Percentiles rank a stretch among this genome's conserved stretches.
Evolutionary conservation across 1,140 invertebrate species (phyloP).

Genomic region (Dendroctonus ponderosae): DNA sequence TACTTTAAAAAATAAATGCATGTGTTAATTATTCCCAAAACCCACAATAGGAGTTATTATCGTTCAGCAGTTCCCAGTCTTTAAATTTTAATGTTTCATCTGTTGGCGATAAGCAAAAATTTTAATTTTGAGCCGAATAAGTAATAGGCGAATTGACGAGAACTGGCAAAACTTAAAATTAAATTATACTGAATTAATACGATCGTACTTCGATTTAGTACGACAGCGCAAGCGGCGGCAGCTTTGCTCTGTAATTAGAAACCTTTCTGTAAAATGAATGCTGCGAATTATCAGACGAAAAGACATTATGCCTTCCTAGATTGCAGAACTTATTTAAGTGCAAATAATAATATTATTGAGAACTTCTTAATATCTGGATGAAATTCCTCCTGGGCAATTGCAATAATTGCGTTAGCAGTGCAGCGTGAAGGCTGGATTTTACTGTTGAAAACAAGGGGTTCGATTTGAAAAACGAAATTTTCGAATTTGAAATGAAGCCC

Average conservation of each 20-base stretch:
- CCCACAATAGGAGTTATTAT: too few relatives aligned
- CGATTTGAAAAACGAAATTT: constrained; percentile 7
- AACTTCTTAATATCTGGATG: constrained; percentile 1
- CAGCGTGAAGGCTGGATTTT: too few relatives aligned
- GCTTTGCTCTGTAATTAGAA: constrained; percentile 56
- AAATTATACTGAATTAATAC: constrained; percentile 78
- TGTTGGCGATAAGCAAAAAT: too few relatives aligned
- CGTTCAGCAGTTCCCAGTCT: too few relatives aligned
- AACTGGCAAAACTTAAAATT: constrained; percentile 61
- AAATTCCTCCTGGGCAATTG: too few relatives aligned
- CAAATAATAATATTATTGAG: constrained; percentile 38
- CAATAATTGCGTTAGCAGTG: too few relatives aligned
- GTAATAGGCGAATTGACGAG: too few relatives aligned
- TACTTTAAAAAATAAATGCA: too few relatives aligned
- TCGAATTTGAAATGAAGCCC: constrained; percentile 12
- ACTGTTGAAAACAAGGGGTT: too few relatives aligned
- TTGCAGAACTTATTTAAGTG: constrained; percentile 51
- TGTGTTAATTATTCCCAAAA: too few relatives aligned
- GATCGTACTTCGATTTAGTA: constrained; percentile 51
- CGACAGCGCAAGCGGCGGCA: constrained; percentile 50
- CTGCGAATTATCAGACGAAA: constrained; percentile 60
- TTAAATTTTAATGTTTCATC: too few relatives aligned
- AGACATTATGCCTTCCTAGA: constrained; percentile 55
- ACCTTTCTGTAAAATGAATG: constrained; percentile 62
- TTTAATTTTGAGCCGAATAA: too few relatives aligned